A percentile compares a stretch with the other conserved stretches of the same genome.
phyloP scores from a whole-genome alignment of 2,797 vertebrate genomes.

The Odontamblyopus rebecca region DNA sequence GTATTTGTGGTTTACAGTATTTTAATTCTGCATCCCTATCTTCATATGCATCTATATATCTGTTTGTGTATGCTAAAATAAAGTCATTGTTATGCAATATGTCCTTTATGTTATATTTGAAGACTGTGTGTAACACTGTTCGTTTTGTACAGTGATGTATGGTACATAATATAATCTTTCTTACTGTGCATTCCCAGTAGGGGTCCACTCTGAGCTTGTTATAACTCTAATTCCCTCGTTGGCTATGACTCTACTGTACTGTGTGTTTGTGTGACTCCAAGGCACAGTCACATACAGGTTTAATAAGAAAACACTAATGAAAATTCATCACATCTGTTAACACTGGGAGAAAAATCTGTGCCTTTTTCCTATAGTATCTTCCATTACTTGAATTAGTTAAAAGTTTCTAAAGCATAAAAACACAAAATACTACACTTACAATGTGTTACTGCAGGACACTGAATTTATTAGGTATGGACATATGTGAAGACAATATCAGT shows the following conservation, averaged over 20 bases:
- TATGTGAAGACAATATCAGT: too few relatives aligned
- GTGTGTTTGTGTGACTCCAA: constrained; percentile 32
- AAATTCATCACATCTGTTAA: constrained; percentile 62
- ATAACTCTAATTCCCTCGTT: constrained; percentile 59
- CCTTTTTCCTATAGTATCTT: background rate
- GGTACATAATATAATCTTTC: constrained; percentile 23
- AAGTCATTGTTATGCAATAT: background rate
- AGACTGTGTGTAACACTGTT: background rate
- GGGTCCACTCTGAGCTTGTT: constrained; percentile 53
- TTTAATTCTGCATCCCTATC: too few relatives aligned
- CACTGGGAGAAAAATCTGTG: constrained; percentile 26
- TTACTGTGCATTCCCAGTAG: constrained; percentile 35
- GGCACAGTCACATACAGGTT: constrained; percentile 50
- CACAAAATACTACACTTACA: too few relatives aligned
- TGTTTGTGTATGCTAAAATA: background rate
- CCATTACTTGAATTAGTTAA: constrained; percentile 10
- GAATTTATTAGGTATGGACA: too few relatives aligned
- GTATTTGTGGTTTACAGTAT: background rate
- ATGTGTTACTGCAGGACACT: too few relatives aligned
- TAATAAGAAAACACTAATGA: constrained; percentile 63
- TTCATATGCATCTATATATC: too few relatives aligned
- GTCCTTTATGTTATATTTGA: background rate
- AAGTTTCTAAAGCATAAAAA: too few relatives aligned
- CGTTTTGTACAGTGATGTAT: background rate
- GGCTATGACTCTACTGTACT: constrained; percentile 38